phyloP scores from a whole-genome alignment of 2,797 vertebrate species.

The Phrynocephalus forsythii region DNA sequence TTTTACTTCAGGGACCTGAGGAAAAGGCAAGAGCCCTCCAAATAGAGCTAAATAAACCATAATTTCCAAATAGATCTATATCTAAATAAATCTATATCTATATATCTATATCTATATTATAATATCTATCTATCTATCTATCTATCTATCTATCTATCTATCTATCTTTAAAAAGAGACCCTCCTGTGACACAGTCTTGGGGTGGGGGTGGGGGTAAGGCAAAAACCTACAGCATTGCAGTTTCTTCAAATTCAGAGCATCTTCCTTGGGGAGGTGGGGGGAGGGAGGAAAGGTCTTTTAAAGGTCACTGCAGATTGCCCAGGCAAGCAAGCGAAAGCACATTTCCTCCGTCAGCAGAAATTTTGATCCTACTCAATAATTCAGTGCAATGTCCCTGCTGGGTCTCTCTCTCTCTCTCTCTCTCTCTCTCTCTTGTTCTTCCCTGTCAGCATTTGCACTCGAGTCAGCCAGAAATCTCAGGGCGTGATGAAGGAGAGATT shows the following conservation, averaged over 20 bases:
- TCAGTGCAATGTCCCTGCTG: neutral
- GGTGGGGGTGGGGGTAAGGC: no score
- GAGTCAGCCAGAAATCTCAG: neutral
- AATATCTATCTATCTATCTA: no score
- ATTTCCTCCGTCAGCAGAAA: constrained; percentile 1
- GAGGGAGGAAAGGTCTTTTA: neutral
- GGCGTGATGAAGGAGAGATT: neutral
- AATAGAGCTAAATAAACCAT: neutral
- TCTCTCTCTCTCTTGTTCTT: neutral
- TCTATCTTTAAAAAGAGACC: no score
- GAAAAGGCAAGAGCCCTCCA: no score
- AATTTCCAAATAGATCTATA: no score
- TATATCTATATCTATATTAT: no score
- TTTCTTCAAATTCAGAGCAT: neutral
- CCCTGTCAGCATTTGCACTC: neutral
- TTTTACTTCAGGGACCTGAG: no score
- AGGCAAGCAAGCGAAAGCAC: neutral
- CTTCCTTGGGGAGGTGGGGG: no score
- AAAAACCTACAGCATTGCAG: neutral
- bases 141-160: no score
- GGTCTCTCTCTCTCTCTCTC: neutral
- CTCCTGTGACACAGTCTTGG: neutral
- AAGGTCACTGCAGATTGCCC: neutral
- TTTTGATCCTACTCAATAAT: neutral
- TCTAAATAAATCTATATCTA: no score